Evolutionary conservation across 1,140 invertebrate genomes (phyloP), one percentile per base, ranked within the genome.

Genomic region (Pseudomyrmex gracilis): DNA sequence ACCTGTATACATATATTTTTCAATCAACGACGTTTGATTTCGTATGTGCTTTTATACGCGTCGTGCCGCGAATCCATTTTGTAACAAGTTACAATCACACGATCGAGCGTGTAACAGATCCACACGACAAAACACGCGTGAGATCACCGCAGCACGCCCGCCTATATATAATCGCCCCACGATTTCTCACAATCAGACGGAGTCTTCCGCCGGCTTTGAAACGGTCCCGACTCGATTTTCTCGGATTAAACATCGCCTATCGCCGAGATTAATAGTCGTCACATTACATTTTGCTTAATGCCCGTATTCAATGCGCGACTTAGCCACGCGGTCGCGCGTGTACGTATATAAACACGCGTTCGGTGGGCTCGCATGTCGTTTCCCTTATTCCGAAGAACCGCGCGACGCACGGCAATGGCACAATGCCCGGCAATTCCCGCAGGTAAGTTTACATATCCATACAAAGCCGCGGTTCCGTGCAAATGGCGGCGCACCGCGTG

Each of bases 401-500:
- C 78, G 24, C 34, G 24, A n/a, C n/a, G n/a, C n/a, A n/a, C n/a
- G n/a, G n/a, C n/a, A n/a, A 51, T n/a, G 13, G 76, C 86, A 92
- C 91, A 92, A 92, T 92, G 86, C 86, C 70, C 82, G 68, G 74
- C 86, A 82, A 91, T 92, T 92, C 89, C 89, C 85, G 85, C 76
- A 85, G 86, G 90, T 90, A 91, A 92, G 89, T 90, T 92, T 91
- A 92, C 91, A 91, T 92, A 91, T 91, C 90, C 91, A 91, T 89
- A 91, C 90, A 91, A 91, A 91, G 89, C 87, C 87, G 85, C 82
- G 73, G 83, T 73, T 87, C 15, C 43, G 55, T 53, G 71, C 53
- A 51, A 91, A 91, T 88, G 85, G 77, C 84, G 24, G 45, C 34
- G 34, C 55, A 61, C 57, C 43, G 83, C 76, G 68, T 67, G 84